Evolutionary conservation across 2,888 invertebrate species (phyloP), one percentile per base, ranked within the genome.

Genomic region (Tipula unca): DNA sequence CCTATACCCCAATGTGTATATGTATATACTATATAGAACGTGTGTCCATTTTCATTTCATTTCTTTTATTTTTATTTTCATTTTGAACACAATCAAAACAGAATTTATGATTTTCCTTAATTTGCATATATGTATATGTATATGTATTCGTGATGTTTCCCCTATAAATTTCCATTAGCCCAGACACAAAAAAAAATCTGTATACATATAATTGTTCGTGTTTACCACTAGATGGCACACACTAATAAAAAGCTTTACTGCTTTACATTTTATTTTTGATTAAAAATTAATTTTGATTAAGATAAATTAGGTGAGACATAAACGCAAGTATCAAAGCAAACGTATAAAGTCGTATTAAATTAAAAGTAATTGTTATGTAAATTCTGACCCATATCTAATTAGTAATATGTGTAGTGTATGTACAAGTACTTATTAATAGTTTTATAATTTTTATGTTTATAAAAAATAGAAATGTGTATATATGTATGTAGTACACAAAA

Each of bases 1-100:
- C 14, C 1, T 25, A 69, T 25, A 69, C 25, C 6, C 69, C 5
- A 8, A 25, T 25, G 8, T 17, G 17, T 39, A 39, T 39, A n/a
- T n/a, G n/a, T n/a, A n/a, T n/a, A n/a, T n/a, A 6, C 10, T 39
- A 35, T 6, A 35, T 35, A 35, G 35, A 35, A 35, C 13, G 54
- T 83, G 83, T 83, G 83, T 83, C 83, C 83, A 83, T 83, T 83
- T 83, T 83, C 83, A 83, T 83, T 83, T 83, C 83, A 83, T 83
- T 83, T 35, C n/a, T n/a, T n/a, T 6, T 3, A 83, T 17, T 83
- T 82, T 83, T 83, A 32, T 3, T 83, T 29, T 82, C 1, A 3
- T 82, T 83, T 14, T 83, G n/a, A n/a, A n/a, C n/a, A 82, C 5
- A 3, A 17, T n/a, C 17, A 42, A 42, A 42, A 42, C n/a, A 4